Evolutionary conservation across 2,888 invertebrate genomes (phyloP).

Genomic region (Neoascia interrupta): DNA sequence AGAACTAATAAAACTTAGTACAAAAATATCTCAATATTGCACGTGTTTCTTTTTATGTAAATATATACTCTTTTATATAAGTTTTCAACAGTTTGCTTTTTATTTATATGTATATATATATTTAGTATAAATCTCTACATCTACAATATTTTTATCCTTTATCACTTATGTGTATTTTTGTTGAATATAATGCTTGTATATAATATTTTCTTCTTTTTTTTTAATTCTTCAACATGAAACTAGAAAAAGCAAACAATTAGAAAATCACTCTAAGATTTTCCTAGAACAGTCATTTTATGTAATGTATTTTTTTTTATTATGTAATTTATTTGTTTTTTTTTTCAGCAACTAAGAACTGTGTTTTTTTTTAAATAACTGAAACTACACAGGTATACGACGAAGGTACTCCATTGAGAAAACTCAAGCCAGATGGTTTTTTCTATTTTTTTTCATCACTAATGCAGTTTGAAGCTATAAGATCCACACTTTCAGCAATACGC

Average conservation of each 20-base stretch:
- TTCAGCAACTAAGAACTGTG: constrained; percentile 43
- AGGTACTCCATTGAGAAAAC: constrained; percentile 64
- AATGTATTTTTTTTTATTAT: constrained; percentile 5
- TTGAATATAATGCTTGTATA: too few species aligned
- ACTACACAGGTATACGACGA: constrained; percentile 66
- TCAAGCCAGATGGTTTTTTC: constrained; percentile 59
- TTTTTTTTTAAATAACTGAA: constrained; percentile 27
- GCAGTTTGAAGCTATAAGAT: neutral
- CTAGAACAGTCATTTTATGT: constrained; percentile 28
- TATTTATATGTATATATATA: constrained; percentile 38
- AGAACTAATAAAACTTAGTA: constrained; percentile 61
- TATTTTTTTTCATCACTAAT: constrained; percentile 20
- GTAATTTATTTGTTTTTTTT: neutral
- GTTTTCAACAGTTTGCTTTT: neutral
- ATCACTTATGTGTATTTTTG: constrained; percentile 43
- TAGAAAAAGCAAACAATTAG: constrained; percentile 35
- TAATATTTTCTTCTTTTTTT: constrained; percentile 10
- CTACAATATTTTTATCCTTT: constrained; percentile 40
- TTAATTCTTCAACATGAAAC: constrained; percentile 44
- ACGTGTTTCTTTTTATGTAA: constrained; percentile 9
- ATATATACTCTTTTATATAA: constrained; percentile 26
- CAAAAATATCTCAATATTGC: constrained; percentile 59
- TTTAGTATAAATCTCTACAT: constrained; percentile 63
- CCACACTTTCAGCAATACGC: constrained; percentile 1
- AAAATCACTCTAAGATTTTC: constrained; percentile 17